Conservation (phyloP, 2,888 invertebrate genomes). For the Caenorhabditis sp. region DNA sequence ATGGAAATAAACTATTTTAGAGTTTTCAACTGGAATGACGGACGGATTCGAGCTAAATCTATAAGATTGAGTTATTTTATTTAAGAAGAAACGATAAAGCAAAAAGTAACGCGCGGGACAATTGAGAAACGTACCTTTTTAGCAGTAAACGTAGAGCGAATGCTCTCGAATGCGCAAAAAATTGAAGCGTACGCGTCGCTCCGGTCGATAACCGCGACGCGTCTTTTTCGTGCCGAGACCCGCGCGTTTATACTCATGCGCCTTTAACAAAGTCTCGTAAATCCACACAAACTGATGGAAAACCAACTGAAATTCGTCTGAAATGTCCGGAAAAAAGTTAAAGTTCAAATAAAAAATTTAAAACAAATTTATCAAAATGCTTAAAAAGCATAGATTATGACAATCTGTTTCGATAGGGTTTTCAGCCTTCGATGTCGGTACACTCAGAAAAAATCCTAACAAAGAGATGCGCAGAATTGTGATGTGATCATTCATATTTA, state of each 20-base stretch:
- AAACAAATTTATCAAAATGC: no score
- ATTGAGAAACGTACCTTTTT: slow-evolving; percentile 35
- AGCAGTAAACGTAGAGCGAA: slow-evolving; percentile 19
- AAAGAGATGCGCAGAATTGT: no score
- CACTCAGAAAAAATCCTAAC: no score
- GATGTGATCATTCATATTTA: no score
- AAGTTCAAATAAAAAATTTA: not conserved
- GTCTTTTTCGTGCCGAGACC: slow-evolving; percentile 39
- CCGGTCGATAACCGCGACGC: slow-evolving; percentile 18
- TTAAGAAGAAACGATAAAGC: not conserved
- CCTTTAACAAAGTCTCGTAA: slow-evolving; percentile 26
- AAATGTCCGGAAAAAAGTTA: slow-evolving; percentile 1
- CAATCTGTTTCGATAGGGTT: no score
- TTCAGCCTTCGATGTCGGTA: no score
- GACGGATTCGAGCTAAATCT: slow-evolving; percentile 24
- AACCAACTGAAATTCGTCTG: not conserved
- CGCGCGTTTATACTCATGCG: not conserved
- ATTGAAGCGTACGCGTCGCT: slow-evolving; percentile 25
- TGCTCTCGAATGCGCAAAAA: slow-evolving; percentile 25
- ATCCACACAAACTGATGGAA: no score
- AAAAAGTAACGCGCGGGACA: slow-evolving; percentile 6
- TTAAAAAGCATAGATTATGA: no score
- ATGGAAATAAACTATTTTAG: slow-evolving; percentile 9
- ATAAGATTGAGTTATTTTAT: not conserved
- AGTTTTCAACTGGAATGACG: slow-evolving; percentile 15